Conservation (phyloP, 2,888 invertebrate species). For the Sphaerophoria rueppellii region DNA sequence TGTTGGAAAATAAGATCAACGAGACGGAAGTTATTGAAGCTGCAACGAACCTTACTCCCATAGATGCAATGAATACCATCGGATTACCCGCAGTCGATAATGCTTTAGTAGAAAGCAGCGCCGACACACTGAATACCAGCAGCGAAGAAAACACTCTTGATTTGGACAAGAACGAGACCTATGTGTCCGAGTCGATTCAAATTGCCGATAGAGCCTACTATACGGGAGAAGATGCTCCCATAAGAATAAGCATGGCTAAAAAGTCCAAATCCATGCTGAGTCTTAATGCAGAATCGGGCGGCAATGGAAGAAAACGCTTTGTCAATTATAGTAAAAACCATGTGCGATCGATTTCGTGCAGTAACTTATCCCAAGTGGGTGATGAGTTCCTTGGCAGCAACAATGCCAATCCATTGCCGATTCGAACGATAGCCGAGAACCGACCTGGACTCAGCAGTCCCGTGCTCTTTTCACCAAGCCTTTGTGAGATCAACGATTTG, state of each 20-base stretch:
- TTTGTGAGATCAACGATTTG: conserved; percentile 76
- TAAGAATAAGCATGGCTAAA: conserved; percentile 64
- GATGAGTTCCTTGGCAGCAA: conserved; percentile 50
- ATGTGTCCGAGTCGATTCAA: conserved; percentile 80
- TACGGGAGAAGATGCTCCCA: conserved; percentile 60
- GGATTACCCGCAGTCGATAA: conserved; percentile 77
- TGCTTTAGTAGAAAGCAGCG: conserved; percentile 44
- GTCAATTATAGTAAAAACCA: conserved; percentile 74
- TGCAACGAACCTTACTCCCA: conserved; percentile 69
- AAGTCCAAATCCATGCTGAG: conserved; percentile 75
- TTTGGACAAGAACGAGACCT: conserved; percentile 79
- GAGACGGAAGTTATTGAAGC: conserved; percentile 18
- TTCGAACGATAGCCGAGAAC: conserved; percentile 44
- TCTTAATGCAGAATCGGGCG: conserved; percentile 54
- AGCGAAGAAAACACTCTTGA: conserved; percentile 75
- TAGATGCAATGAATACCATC: conserved; percentile 79
- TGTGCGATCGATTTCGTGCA: conserved; percentile 76
- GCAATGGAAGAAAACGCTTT: conserved; percentile 50
- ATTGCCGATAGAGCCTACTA: conserved; percentile 79
- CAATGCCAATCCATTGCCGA: conserved; percentile 36
- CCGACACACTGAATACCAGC: conserved; percentile 62
- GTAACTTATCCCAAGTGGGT: conserved; percentile 68
- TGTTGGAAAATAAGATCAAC: conserved; percentile 29
- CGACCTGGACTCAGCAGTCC: conserved; percentile 72
- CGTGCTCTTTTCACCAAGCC: conserved; percentile 76